These are phyloP conservation scores for Drosophila incognita DNA, from an alignment of 2,888 invertebrate genomes.

Conservation along the genomic window DNA sequence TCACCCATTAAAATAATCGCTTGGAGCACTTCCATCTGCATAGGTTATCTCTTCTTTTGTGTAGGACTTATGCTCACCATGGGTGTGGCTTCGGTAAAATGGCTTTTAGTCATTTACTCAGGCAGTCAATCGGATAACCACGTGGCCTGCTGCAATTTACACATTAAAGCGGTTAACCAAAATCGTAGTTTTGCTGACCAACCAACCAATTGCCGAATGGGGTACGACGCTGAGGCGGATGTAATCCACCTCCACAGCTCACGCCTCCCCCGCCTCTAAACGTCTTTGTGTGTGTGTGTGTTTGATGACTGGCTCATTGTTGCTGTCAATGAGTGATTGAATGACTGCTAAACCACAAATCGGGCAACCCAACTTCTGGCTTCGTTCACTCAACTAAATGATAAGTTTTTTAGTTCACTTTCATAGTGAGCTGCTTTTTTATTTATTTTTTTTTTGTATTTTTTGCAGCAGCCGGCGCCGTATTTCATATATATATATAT, in stretches of 20 bases:
- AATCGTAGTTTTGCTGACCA: slow-evolving; percentile 7
- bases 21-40: background rate
- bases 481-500: background rate
- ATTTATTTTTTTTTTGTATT: background rate
- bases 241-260: background rate
- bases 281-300: slow-evolving; percentile 4
- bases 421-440: background rate
- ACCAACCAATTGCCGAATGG: slow-evolving; percentile 16
- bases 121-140: slow-evolving; percentile 11
- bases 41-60: background rate
- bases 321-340: slow-evolving; percentile 62
- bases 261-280: background rate
- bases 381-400: slow-evolving; percentile 47
- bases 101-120: background rate
- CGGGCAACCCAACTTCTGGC: slow-evolving; percentile 11
- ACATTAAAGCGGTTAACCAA: slow-evolving; percentile 25
- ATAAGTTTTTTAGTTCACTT: slow-evolving; percentile 47
- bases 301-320: slow-evolving; percentile 45
- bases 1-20: background rate
- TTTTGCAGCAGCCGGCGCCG: slow-evolving; percentile 3
- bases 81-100: background rate
- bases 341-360: slow-evolving; percentile 42
- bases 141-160: slow-evolving; percentile 13
- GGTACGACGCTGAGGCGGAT: background rate
- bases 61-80: background rate